Base-by-base conservation (phyloP, 2,113 vertebrate genomes). In the Pomatorhinus ruficollis region DNA sequence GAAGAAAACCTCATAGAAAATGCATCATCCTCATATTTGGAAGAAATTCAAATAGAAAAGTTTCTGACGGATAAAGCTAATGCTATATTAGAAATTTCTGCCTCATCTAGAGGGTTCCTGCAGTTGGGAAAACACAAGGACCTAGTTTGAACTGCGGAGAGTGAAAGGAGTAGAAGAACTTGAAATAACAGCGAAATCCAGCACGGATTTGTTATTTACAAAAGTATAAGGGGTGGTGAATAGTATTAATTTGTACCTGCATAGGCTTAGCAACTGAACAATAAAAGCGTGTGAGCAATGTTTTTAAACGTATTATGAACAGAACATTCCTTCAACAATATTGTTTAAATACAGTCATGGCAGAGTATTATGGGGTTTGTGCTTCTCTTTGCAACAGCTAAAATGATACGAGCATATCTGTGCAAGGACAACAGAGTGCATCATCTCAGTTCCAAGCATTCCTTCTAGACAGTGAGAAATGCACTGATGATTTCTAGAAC, bases 21-120 rank as follows among this genome's bases (percentile, higher is more conserved):
- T 4, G 1, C 47, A 50, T 40, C 30, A 74, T 40, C 31, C 47
- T 86, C 11, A 1, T n/a, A 83, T 25, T 35, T 74, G 63, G 47
- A 91, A 91, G 33, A 87, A 91, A 80, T 54, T 31, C 35, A 96
- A 77, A 64, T 9, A 15, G 24, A 90, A 91, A 66, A 83, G 68
- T 81, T 96, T 90, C 39, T 44, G 56, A 72, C 0, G 3, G 39
- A 83, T 50, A 93, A 83, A 59, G 17, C 27, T 54, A 63, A 87
- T 18, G 11, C 10, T 50, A 4, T 21, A 40, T 44, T 47, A 76
- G 16, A 89, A 12, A 44, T 18, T 39, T 90, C 59, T 39, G 14
- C 23, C 31, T 63, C 52, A 63, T 47, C 22, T 74, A 52, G 24
- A 5, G 2, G 8, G 35, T 39, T 83, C 24, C 33, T 49, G 15